Percentiles rank a stretch among this genome's conserved stretches.
Conservation (phyloP, 2,888 invertebrate species). For the Habroteleia sp. region DNA sequence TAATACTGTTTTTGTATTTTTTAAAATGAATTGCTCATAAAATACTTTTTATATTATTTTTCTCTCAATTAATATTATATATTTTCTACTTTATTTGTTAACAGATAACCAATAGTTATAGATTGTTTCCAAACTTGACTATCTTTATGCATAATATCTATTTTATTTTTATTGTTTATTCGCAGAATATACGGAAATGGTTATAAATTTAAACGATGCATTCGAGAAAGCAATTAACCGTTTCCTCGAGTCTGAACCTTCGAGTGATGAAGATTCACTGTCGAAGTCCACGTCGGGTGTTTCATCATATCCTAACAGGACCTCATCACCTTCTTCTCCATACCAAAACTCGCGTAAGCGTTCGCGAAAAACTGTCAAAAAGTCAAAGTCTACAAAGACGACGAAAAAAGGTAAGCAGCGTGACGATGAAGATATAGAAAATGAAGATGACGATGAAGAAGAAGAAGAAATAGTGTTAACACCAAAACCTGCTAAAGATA, state of each 20-base stretch:
- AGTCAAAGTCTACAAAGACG: conserved; percentile 81
- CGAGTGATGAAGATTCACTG: conserved; percentile 85
- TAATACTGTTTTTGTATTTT: no score
- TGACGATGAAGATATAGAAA: conserved; percentile 65
- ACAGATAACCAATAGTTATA: no score
- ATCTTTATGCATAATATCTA: no score
- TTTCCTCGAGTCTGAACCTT: conserved; percentile 90
- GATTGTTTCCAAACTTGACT: no score
- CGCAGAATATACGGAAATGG: conserved; percentile 94
- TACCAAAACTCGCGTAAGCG: conserved; percentile 78
- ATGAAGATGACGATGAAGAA: conserved; percentile 64
- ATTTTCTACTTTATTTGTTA: no score
- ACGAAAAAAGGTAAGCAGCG: conserved; percentile 69
- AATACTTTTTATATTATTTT: no score
- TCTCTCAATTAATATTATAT: no score
- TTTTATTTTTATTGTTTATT: not conserved
- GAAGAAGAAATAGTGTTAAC: conserved; percentile 62
- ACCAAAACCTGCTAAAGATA: conserved; percentile 53
- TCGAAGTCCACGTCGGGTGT: conserved; percentile 69
- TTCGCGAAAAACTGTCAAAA: conserved; percentile 79
- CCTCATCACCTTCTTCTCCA: conserved; percentile 69
- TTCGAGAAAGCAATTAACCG: conserved; percentile 91
- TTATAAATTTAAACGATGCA: conserved; percentile 89
- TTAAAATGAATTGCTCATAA: no score
- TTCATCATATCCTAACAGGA: conserved; percentile 59